A percentile compares a stretch with the other conserved stretches of the same genome.
These are phyloP conservation scores for Cetoscarus ocellatus DNA, from an alignment of 2,797 vertebrate genomes.

Conservation along the genomic window DNA sequence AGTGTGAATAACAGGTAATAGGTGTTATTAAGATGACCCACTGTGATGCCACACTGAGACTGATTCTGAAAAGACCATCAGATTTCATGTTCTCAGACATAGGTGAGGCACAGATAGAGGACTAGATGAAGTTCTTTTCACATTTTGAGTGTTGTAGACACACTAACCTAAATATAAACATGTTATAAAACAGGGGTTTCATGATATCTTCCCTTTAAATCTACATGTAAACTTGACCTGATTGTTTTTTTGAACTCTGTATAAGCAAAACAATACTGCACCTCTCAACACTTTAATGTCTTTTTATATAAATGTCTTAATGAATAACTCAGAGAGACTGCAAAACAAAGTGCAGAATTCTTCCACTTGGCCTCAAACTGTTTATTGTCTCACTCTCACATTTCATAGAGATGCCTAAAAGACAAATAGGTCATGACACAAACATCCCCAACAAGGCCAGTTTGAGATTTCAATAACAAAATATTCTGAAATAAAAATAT, in stretches of 20 bases:
- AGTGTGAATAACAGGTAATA: too few relatives aligned
- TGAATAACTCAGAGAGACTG: constrained; percentile 39
- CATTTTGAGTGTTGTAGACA: too few relatives aligned
- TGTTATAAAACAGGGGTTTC: too few relatives aligned
- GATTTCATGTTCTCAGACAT: too few relatives aligned
- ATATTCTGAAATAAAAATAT: constrained; percentile 82
- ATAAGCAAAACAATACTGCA: constrained; percentile 18
- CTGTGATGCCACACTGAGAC: too few relatives aligned
- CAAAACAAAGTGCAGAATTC: constrained; percentile 45
- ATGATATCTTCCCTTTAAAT: too few relatives aligned
- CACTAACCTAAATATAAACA: too few relatives aligned
- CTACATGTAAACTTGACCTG: background rate
- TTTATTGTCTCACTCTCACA: constrained; percentile 79
- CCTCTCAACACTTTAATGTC: constrained; percentile 64
- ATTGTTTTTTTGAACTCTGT: constrained; percentile 13
- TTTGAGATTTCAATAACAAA: constrained; percentile 74
- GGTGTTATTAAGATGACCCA: too few relatives aligned
- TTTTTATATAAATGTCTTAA: constrained; percentile 41
- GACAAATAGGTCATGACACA: constrained; percentile 28
- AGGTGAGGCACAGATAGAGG: too few relatives aligned
- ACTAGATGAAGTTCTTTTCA: too few relatives aligned
- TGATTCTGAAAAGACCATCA: too few relatives aligned
- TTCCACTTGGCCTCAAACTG: constrained; percentile 68
- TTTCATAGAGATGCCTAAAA: constrained; percentile 69
- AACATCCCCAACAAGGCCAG: constrained; percentile 46